A percentile compares a stretch with the other conserved stretches of the same genome.
Evolutionary conservation across 2,113 vertebrate species (phyloP).

Genomic region (Cyanoderma ruficeps): DNA sequence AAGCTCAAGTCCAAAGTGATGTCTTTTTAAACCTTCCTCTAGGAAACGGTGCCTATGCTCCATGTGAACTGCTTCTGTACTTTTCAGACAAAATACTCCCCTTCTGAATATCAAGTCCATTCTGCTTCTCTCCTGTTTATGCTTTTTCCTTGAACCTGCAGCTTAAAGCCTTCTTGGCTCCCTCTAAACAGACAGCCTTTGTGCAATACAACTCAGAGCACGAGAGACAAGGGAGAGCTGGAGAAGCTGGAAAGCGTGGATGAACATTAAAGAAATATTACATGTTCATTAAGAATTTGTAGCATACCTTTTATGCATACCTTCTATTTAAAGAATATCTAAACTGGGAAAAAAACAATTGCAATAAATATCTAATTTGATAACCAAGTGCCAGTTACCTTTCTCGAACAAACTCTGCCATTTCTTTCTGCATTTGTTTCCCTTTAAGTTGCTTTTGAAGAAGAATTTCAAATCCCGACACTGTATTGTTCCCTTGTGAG

Average conservation of each 20-base stretch:
- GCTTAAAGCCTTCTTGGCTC: neutral
- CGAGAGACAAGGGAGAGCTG: neutral
- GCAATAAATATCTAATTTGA: neutral
- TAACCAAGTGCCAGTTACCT: conserved; percentile 76
- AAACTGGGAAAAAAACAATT: neutral
- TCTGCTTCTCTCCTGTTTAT: neutral
- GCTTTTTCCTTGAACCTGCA: neutral
- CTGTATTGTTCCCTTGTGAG: conserved; percentile 84
- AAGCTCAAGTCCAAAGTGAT: neutral
- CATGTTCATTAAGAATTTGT: neutral
- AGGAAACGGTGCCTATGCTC: neutral
- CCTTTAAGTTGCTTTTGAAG: conserved; percentile 97
- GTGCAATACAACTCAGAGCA: neutral
- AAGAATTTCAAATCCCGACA: conserved; percentile 94
- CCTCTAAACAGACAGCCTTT: neutral
- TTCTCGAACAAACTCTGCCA: conserved; percentile 96
- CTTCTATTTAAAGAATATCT: neutral
- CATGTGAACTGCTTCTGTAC: neutral
- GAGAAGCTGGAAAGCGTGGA: neutral
- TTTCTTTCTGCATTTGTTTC: conserved; percentile 99
- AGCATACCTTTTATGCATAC: neutral
- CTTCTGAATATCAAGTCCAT: neutral
- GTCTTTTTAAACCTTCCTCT: neutral
- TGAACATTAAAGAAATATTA: neutral
- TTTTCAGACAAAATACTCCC: neutral